These are phyloP conservation scores for Ibycter americanus DNA, from an alignment of 2,797 vertebrate species.

Conservation along the genomic window DNA sequence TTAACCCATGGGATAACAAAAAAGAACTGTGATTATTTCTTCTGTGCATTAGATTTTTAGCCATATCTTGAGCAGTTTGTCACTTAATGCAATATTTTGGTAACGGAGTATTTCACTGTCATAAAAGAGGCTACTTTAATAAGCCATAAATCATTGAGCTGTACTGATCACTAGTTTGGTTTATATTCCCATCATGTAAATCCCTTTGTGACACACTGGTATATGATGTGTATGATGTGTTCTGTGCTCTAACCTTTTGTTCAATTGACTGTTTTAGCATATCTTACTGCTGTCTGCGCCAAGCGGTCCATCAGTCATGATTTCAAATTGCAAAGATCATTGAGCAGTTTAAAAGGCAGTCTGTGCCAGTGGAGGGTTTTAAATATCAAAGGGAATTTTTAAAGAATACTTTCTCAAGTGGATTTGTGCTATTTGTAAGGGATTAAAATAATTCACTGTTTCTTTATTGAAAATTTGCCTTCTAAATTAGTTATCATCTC, in stretches of 20 bases:
- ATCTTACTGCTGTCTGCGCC: not conserved
- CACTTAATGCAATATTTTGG: not conserved
- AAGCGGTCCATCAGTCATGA: not conserved
- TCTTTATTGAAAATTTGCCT: not conserved
- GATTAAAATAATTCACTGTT: not conserved
- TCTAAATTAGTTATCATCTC: not conserved
- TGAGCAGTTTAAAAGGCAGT: conserved; percentile 1
- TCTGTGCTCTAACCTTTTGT: not conserved
- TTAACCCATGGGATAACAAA: not conserved
- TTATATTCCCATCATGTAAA: not conserved
- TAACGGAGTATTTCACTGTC: not conserved
- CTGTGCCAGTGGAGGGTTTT: not conserved
- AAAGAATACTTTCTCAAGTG: not conserved
- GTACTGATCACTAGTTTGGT: not conserved
- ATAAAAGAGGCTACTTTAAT: not conserved
- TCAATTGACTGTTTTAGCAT: not conserved
- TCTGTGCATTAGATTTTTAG: not conserved
- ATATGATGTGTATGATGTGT: not conserved
- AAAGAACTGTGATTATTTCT: not conserved
- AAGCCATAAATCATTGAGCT: not conserved
- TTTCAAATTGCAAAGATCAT: not conserved
- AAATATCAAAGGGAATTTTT: conserved; percentile 8
- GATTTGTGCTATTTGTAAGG: conserved; percentile 22
- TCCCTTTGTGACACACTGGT: not conserved
- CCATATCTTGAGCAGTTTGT: not conserved